These are phyloP conservation scores for Macrostomum lignano DNA, from an alignment of 1,140 invertebrate genomes.

Conservation along the genomic window DNA sequence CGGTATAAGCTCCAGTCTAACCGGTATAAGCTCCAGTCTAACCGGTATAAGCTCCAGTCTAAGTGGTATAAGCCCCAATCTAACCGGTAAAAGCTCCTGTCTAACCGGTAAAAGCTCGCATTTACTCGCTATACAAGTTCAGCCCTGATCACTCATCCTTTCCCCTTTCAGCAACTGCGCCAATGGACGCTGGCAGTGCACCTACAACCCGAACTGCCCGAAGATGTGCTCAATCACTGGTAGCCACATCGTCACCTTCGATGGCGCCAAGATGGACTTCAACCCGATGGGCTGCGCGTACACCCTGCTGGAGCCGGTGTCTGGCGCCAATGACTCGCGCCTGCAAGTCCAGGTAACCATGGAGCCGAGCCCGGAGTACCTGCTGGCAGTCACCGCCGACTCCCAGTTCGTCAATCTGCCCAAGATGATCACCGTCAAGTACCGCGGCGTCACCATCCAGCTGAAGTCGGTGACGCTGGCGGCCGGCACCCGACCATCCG, in stretches of 20 bases:
- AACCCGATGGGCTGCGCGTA: constrained; percentile 19
- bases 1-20: too few relatives aligned
- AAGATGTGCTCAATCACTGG: constrained; percentile 15
- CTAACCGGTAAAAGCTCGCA: too few relatives aligned
- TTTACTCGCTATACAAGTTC: too few relatives aligned
- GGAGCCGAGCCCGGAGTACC: neutral
- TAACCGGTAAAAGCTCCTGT: too few relatives aligned
- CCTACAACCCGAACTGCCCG: too few relatives aligned
- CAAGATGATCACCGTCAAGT: neutral
- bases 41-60: too few relatives aligned
- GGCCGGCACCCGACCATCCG: neutral
- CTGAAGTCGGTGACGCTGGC: neutral
- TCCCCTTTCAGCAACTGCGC: too few relatives aligned
- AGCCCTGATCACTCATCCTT: too few relatives aligned
- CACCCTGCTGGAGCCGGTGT: constrained; percentile 7
- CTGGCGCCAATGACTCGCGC: neutral
- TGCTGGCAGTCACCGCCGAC: neutral
- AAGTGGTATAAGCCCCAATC: too few relatives aligned
- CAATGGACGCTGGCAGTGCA: too few relatives aligned
- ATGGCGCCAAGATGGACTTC: constrained; percentile 9
- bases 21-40: too few relatives aligned
- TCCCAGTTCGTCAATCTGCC: neutral
- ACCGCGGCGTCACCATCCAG: neutral
- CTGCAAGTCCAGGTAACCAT: neutral
- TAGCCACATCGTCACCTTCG: constrained; percentile 10